Percentiles rank a stretch among this genome's conserved stretches.
Conservation (phyloP, 2,113 vertebrate species). For the Neogobius melanostomus region DNA sequence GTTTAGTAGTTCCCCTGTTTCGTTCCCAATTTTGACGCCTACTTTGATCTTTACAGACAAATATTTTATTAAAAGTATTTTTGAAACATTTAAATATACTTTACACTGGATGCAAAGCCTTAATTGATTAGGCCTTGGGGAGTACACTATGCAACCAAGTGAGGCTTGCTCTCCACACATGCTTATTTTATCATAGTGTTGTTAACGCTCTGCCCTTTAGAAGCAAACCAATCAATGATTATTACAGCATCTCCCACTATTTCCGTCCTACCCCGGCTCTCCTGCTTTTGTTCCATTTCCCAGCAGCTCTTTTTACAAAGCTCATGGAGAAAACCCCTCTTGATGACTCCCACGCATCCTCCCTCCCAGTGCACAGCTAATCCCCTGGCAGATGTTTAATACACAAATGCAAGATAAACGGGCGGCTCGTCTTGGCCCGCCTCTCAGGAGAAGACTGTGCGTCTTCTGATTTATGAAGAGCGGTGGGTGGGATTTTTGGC, state of each 20-base stretch:
- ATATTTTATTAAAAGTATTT: no score
- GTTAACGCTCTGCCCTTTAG: conserved; percentile 1
- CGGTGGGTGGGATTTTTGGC: conserved; percentile 44
- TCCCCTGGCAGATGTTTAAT: conserved; percentile 63
- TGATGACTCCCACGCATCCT: conserved; percentile 53
- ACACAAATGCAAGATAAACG: conserved; percentile 49
- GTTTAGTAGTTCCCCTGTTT: no score
- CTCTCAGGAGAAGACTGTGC: conserved; percentile 33
- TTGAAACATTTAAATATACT: no score
- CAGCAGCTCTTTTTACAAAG: conserved; percentile 27
- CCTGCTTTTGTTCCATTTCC: conserved; percentile 39
- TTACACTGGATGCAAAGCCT: no score
- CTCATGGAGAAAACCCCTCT: conserved; percentile 34
- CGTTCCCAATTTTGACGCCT: background rate
- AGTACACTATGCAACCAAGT: background rate
- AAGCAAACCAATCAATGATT: background rate
- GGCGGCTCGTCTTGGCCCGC: conserved; percentile 25
- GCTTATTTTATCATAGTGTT: background rate
- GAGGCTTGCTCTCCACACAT: background rate
- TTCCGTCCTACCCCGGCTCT: conserved; percentile 17
- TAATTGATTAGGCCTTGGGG: no score
- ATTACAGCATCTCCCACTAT: conserved; percentile 15
- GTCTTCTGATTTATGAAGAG: conserved; percentile 2
- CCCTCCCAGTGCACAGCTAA: conserved; percentile 48
- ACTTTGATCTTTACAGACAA: background rate